A percentile compares a stretch with the other conserved stretches of the same genome.
Evolutionary conservation across 2,113 vertebrate genomes (phyloP).

Genomic region (Daboia siamensis): DNA sequence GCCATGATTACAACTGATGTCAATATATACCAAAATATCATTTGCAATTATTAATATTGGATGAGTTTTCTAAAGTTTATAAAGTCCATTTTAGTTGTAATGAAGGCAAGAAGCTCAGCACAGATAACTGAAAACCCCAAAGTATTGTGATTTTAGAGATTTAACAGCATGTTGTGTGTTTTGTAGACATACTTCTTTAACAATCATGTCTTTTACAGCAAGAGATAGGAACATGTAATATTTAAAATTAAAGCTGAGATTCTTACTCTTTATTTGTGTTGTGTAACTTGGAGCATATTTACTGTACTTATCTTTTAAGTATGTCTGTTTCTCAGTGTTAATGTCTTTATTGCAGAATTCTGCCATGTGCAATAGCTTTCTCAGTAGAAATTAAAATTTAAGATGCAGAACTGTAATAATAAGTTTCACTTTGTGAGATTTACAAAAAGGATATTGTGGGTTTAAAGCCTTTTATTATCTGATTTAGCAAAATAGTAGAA

Average conservation of each 20-base stretch:
- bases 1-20: not conserved
- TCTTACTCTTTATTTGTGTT: not conserved
- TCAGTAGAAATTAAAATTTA: not conserved
- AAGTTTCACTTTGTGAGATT: not conserved
- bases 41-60: not conserved
- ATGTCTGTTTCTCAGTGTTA: not conserved
- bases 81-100: not conserved
- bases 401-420: not conserved
- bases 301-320: not conserved
- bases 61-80: not conserved
- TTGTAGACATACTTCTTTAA: not conserved
- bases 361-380: not conserved
- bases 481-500: no score
- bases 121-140: not conserved
- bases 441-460: not conserved
- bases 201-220: not conserved
- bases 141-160: not conserved
- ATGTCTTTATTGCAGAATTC: not conserved
- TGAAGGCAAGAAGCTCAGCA: not conserved
- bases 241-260: not conserved
- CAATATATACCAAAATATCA: not conserved
- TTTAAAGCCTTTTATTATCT: not conserved
- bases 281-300: not conserved
- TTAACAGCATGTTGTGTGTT: not conserved
- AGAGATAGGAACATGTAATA: not conserved